These are phyloP conservation scores for Cheilosia variabilis DNA, from an alignment of 2,888 invertebrate species.

Conservation along the genomic window DNA sequence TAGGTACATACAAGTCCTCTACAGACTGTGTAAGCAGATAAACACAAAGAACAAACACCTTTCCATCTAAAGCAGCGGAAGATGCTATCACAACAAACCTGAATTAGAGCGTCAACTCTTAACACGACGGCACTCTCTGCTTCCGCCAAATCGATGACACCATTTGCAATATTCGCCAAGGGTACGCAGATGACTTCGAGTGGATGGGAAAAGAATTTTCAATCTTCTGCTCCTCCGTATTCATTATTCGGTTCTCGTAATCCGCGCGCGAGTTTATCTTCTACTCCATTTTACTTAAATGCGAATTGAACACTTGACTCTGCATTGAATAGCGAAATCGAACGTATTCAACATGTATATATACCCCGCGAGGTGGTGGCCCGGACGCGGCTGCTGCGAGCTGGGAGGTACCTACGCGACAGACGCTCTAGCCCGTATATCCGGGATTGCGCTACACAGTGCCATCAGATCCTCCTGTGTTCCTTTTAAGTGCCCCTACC, in stretches of 20 bases:
- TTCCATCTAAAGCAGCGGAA: constrained; percentile 13
- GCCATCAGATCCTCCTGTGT: constrained; percentile 24
- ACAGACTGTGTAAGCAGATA: not conserved
- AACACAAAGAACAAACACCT: constrained; percentile 33
- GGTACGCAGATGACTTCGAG: constrained; percentile 64
- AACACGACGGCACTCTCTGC: constrained; percentile 32
- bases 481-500: constrained; percentile 26
- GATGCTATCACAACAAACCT: constrained; percentile 67
- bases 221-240: constrained; percentile 74
- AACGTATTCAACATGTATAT: constrained; percentile 70
- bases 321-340: constrained; percentile 67
- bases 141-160: constrained; percentile 55
- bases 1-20: no score
- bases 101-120: constrained; percentile 72
- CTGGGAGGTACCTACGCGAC: constrained; percentile 9
- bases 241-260: constrained; percentile 75
- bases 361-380: not conserved
- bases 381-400: constrained; percentile 3
- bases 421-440: constrained; percentile 57
- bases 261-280: constrained; percentile 74
- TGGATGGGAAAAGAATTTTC: constrained; percentile 74
- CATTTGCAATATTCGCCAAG: constrained; percentile 57
- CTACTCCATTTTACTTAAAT: constrained; percentile 76
- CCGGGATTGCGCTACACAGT: constrained; percentile 38
- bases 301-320: constrained; percentile 75